Base-by-base conservation (phyloP, 2,797 vertebrate species). In the Phoebastria nigripes region DNA sequence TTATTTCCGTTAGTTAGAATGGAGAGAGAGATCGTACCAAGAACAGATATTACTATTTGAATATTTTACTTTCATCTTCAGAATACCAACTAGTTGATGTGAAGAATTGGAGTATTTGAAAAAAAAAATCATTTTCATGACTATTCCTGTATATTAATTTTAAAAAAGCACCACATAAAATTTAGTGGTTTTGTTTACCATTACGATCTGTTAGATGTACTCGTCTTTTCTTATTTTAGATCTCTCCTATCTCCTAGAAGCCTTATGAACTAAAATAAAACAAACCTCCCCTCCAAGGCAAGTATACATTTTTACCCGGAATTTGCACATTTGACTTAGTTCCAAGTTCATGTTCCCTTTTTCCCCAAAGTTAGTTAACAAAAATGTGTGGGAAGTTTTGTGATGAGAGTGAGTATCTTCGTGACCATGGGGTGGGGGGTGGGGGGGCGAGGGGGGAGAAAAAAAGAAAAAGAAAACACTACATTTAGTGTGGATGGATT, bases 291-390 rank as follows among this genome's bases (percentile, higher is more conserved):
- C 90, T 92, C 82, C 87, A 92, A 93, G 85, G 84, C 95, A 95
- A 94, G 82, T 29, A 78, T 67, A 80, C 92, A 93, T 96, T 97
- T 96, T 96, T 94, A 97, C 91, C 87, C 0, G 0, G 78, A 93
- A 96, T 95, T 96, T 96, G 92, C 94, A 97, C 90, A 97, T 95
- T 95, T 96, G 90, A 94, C 92, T 94, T 96, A 72, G 87, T 93
- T 97, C 95, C 95, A 96, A 96, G 93, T 95, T 96, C 94, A 96
- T 90, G 92, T 96, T 97, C 93, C 84, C 69, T 90, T 82, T 63
- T 94, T 22, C 89, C 84, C 91, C 59, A 16, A 90, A 91, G 66
- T 90, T 81, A 88, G 81, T 89, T 93, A 92, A 95, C 92, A 93
- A 93, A 96, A 96, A 94, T 9, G 42, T 54, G 89, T 94, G 81